Conservation (phyloP, 92 coral and sea anemone genomes). For the Isaurus tuberculatus region DNA sequence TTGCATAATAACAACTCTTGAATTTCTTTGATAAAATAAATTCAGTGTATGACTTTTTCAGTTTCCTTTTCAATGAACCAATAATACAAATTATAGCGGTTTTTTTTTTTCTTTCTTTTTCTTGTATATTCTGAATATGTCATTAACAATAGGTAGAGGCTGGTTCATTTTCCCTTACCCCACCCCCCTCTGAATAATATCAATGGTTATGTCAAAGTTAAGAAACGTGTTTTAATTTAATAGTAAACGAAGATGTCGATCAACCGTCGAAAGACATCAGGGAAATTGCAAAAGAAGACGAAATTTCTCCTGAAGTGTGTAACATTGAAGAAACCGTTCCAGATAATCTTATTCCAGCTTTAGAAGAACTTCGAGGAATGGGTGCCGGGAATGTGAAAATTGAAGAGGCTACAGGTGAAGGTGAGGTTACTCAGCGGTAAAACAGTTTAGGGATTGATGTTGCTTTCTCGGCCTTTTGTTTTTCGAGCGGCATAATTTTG, state of each 20-base stretch:
- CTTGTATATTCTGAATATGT: background rate
- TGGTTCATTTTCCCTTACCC: no score
- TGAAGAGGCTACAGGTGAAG: background rate
- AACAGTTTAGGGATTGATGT: no score
- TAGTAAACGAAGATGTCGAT: background rate
- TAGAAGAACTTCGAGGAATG: background rate
- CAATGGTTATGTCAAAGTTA: background rate
- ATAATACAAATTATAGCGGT: no score
- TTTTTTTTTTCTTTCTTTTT: no score
- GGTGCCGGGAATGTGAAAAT: background rate
- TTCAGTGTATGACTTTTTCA: no score
- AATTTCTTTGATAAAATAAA: no score
- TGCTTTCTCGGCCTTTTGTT: no score
- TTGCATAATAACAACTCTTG: no score
- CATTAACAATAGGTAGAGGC: no score
- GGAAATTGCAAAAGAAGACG: slow-evolving; percentile 25
- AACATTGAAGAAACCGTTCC: slow-evolving; percentile 7
- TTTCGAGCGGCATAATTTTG: no score
- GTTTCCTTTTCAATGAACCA: no score
- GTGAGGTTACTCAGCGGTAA: background rate
- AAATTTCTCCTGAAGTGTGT: slow-evolving; percentile 19
- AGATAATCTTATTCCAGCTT: background rate
- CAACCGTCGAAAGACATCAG: slow-evolving; percentile 3
- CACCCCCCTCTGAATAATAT: background rate
- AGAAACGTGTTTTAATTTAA: background rate